Evolutionary conservation across 2,888 invertebrate genomes (phyloP).

Genomic region (Mesochorus sp.): DNA sequence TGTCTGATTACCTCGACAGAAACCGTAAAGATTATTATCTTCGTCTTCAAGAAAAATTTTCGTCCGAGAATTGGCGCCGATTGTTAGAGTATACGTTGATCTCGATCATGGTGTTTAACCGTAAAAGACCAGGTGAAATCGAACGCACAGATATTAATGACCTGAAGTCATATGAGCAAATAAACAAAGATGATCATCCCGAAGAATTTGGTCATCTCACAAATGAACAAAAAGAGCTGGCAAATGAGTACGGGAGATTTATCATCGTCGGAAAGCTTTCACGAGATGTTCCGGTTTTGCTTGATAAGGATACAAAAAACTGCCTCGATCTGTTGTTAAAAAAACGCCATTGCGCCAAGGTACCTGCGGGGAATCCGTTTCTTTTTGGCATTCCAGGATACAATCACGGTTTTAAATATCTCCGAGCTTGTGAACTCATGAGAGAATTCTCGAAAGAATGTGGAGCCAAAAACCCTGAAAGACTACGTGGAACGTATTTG

Average conservation of each 20-base stretch:
- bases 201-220: not conserved
- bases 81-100: not conserved
- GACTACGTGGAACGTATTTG: slow-evolving; percentile 35
- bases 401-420: slow-evolving; percentile 17
- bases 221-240: not conserved
- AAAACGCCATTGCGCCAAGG: not conserved
- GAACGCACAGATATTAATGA: slow-evolving; percentile 13
- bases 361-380: not conserved
- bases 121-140: slow-evolving; percentile 28
- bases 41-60: no score
- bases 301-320: not conserved
- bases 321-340: no score
- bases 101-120: slow-evolving; percentile 17
- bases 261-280: slow-evolving; percentile 43
- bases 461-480: slow-evolving; percentile 38
- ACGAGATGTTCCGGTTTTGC: slow-evolving; percentile 45
- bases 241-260: slow-evolving; percentile 16
- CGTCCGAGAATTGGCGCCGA: not conserved
- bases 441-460: slow-evolving; percentile 24
- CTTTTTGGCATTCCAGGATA: slow-evolving; percentile 45
- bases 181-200: not conserved
- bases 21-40: no score
- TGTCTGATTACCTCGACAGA: no score
- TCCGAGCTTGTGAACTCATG: slow-evolving; percentile 37
- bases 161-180: not conserved